Evolutionary conservation across 1,140 invertebrate genomes (phyloP), one percentile per base, ranked within the genome.

Genomic region (Belonocnema kinseyi): DNA sequence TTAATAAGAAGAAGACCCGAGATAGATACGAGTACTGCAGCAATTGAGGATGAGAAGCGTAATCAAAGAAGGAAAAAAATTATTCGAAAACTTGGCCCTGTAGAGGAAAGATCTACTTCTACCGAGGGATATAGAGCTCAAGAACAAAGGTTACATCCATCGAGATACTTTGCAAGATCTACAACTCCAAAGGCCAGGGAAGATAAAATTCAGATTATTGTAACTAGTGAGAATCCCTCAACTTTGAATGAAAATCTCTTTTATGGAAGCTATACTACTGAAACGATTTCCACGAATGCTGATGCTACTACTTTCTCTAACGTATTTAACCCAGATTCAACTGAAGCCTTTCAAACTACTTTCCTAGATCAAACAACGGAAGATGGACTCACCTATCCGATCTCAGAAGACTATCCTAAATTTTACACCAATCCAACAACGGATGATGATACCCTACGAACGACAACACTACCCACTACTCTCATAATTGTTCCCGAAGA

Each of bases 41-140:
- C 75, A 4, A 76, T 26, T n/a, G 21, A 75, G 16, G 73, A 78
- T 0, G 72, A 72, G 11, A 73, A 72, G 58, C 14, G 21, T n/a
- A 73, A 61, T 26, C 46, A 16, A 16, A 71, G 85, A 21, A 83
- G 81, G 52, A 83, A 85, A 21, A 90, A 88, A 79, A 80, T 90
- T 61, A 79, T 89, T 26, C 87, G 80, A 80, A 86, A 89, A 8
- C 26, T 90, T 54, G 80, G 89, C 52, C 85, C 88, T 1, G 46
- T 80, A 71, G 13, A 19, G 8, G 72, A 77, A 14, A 71, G 26
- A 52, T 61, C 73, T 1, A 74, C 50, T 14, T 13, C 51, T 1
- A 8, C 14, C 12, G 40, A 40, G 7, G 40, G 40, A 11, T 46
- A 46, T 11, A 46, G 40, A 46, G 40, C 10, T 11, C 40, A 46